Evolutionary conservation across 1,140 invertebrate species (phyloP), one percentile per base, ranked within the genome.

Genomic region (Heterodera carotae): DNA sequence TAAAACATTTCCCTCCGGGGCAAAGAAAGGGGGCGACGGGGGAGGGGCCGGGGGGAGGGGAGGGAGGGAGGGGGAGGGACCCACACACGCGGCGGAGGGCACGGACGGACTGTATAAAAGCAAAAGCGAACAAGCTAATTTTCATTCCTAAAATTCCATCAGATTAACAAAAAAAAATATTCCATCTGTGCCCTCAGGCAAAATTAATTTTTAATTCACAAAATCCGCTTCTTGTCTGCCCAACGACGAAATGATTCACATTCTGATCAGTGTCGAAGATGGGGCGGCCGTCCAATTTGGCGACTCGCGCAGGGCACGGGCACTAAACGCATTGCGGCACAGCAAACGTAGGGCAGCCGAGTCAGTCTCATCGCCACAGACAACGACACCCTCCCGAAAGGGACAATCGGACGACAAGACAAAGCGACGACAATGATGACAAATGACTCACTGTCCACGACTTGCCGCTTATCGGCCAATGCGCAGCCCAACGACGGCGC

Each of bases 241-340:
- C n/a, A 31, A 18, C 29, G 33, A n/a, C 48, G 29, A 71, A 71
- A 71, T 71, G 69, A 71, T 71, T 71, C 69, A 71, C 33, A 71
- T 71, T 71, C 59, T 71, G 59, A 71, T 71, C 59, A 56, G 48
- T 71, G 69, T 71, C 0, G 69, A 71, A 31, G 69, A 71, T 48
- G 39, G 34, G 29, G 34, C 36, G 4, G 48, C 48, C 48, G 48
- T 22, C 48, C 69, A 71, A 48, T 71, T 71, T 48, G 69, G 69
- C 29, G 48, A 56, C 48, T 56, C 48, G 15, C 48, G 48, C 22
- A 12, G 48, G 48, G 48, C 48, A 18, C 48, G 48, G 48, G 48
- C 48, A 56, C 22, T 56, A 18, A 1, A 56, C 48, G 15, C 15
- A 4, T 2, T 22, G 22, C 48, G 48, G 48, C 48, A 56, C 48